Conservation (phyloP, 2,797 vertebrate genomes). For the Myotis findleyi region DNA sequence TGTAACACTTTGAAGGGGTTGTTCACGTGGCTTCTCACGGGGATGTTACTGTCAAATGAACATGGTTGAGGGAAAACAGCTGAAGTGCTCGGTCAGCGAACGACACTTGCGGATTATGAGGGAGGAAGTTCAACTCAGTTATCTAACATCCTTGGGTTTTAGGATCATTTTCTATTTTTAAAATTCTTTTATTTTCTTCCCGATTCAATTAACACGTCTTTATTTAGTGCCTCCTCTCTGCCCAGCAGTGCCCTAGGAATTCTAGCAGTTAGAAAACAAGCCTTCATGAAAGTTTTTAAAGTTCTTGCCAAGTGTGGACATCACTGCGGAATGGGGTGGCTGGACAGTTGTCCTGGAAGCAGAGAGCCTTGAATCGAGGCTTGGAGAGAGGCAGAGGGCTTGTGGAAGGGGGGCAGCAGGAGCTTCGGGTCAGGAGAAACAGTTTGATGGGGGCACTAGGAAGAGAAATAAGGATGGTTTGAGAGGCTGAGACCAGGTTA, state of each 20-base stretch:
- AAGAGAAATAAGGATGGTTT: neutral
- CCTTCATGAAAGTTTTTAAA: constrained; percentile 51
- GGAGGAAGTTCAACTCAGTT: constrained; percentile 63
- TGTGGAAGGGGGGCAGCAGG: neutral
- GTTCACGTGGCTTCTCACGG: neutral
- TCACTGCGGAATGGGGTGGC: constrained; percentile 23
- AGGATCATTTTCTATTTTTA: constrained; percentile 79
- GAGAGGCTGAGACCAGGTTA: neutral
- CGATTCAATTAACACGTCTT: constrained; percentile 78
- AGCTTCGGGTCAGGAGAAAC: neutral
- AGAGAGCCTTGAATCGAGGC: neutral
- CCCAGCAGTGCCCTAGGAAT: constrained; percentile 68
- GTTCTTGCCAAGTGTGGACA: constrained; percentile 55
- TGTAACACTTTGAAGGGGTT: constrained; percentile 37
- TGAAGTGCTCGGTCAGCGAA: constrained; percentile 45
- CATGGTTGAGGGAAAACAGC: constrained; percentile 7
- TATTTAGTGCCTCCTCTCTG: constrained; percentile 76
- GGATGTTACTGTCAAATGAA: constrained; percentile 37
- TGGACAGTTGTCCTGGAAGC: constrained; percentile 52
- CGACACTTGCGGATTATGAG: constrained; percentile 44
- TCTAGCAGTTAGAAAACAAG: constrained; percentile 69
- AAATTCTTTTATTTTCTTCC: constrained; percentile 81
- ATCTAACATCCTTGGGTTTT: constrained; percentile 67
- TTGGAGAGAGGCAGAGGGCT: neutral
- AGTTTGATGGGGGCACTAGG: neutral